A percentile compares a stretch with the other conserved stretches of the same genome.
Conservation (phyloP, 2,888 invertebrate genomes). For the Apodemia zela region DNA sequence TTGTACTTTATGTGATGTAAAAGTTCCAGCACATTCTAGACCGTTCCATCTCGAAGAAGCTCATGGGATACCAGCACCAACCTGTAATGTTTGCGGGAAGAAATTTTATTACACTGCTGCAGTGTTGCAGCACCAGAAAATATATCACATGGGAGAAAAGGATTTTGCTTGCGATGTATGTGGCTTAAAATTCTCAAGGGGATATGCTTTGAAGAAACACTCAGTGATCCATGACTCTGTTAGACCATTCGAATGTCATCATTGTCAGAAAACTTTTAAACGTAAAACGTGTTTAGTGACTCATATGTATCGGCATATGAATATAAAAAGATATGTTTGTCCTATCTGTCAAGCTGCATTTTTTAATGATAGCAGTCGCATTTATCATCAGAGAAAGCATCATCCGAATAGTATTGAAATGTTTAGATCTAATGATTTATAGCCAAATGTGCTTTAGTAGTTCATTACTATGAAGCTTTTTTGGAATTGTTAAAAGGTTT, state of each 20-base stretch:
- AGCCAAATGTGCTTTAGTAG: neutral
- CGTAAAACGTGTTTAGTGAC: slow-evolving; percentile 15
- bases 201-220: slow-evolving; percentile 34
- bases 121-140: slow-evolving; percentile 42
- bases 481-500: no score
- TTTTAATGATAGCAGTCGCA: slow-evolving; percentile 10
- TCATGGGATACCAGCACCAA: slow-evolving; percentile 43
- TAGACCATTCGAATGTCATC: slow-evolving; percentile 16
- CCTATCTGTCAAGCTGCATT: slow-evolving; percentile 10
- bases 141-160: slow-evolving; percentile 42
- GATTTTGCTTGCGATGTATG: slow-evolving; percentile 22
- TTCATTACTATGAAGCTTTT: no score
- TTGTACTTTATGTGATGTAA: slow-evolving; percentile 38
- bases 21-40: slow-evolving; percentile 38
- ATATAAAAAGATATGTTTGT: slow-evolving; percentile 17
- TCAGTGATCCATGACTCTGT: slow-evolving; percentile 21
- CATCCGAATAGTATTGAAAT: neutral
- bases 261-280: slow-evolving; percentile 18
- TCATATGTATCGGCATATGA: slow-evolving; percentile 17
- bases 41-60: slow-evolving; percentile 43
- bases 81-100: slow-evolving; percentile 44
- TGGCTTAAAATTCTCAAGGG: slow-evolving; percentile 27
- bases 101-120: slow-evolving; percentile 40
- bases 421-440: neutral
- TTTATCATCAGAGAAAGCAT: slow-evolving; percentile 1